These are phyloP conservation scores for Ctenopoma multispine DNA, from an alignment of 2,797 vertebrate genomes.

Conservation along the genomic window DNA sequence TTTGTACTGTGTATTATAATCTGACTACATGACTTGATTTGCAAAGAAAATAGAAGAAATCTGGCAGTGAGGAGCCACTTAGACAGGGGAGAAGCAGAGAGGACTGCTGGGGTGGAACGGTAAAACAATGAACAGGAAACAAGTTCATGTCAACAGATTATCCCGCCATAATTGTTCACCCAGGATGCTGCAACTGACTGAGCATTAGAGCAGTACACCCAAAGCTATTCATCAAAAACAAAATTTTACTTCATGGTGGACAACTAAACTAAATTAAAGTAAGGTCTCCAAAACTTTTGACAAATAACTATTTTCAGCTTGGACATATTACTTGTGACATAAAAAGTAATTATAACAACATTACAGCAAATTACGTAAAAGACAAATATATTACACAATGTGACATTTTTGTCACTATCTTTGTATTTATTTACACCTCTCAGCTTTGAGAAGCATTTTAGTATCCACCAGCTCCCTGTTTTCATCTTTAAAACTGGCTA, in stretches of 20 bases:
- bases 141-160: constrained; percentile 78
- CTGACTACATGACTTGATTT: constrained; percentile 80
- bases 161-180: constrained; percentile 67
- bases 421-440: too few species aligned
- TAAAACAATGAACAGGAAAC: constrained; percentile 74
- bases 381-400: too few species aligned
- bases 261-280: constrained; percentile 30
- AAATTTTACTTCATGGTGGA: constrained; percentile 44
- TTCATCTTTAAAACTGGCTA: too few species aligned
- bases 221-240: constrained; percentile 58
- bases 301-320: neutral
- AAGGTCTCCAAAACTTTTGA: constrained; percentile 6
- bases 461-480: too few species aligned
- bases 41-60: constrained; percentile 76
- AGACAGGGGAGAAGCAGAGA: constrained; percentile 57
- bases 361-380: too few species aligned
- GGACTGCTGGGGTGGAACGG: constrained; percentile 69
- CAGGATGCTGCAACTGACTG: constrained; percentile 64
- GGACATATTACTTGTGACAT: too few species aligned
- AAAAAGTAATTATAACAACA: too few species aligned
- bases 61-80: constrained; percentile 65
- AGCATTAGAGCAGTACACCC: constrained; percentile 33
- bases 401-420: too few species aligned
- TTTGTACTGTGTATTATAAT: constrained; percentile 86
- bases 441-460: too few species aligned